Percentiles rank a stretch among this genome's conserved stretches.
These are phyloP conservation scores for Oryctolagus cuniculus DNA, from an alignment of 2,113 vertebrate genomes.

Conservation along the genomic window DNA sequence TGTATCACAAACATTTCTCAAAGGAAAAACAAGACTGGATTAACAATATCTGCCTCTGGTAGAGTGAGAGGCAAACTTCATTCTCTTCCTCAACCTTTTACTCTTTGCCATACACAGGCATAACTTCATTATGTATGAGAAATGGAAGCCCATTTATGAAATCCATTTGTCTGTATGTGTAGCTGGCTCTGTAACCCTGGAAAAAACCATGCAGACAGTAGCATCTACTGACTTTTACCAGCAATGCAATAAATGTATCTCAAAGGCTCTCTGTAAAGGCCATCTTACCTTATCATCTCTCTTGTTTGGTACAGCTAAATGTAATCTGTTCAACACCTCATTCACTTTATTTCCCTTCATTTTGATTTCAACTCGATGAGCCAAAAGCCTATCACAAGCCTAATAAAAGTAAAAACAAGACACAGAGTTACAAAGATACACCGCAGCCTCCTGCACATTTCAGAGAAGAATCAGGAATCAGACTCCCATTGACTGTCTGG, in stretches of 20 bases:
- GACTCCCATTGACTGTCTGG: not conserved
- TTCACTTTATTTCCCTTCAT: slow-evolving; percentile 99
- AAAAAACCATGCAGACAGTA: not conserved
- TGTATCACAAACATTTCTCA: not conserved
- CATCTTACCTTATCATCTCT: slow-evolving; percentile 94
- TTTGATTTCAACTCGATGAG: slow-evolving; percentile 95
- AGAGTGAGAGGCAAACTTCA: not conserved
- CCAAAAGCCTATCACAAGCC: slow-evolving; percentile 93
- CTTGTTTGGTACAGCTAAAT: slow-evolving; percentile 94
- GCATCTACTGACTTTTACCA: not conserved
- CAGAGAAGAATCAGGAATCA: not conserved
- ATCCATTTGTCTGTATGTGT: not conserved
- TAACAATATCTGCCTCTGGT: not conserved
- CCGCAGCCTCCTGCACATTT: not conserved
- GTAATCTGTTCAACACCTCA: slow-evolving; percentile 96
- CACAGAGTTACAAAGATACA: not conserved
- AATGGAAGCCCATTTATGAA: not conserved
- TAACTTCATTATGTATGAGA: not conserved
- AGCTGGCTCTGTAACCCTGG: no score
- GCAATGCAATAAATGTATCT: no score
- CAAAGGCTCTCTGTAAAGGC: not conserved
- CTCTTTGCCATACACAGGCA: fast-evolving
- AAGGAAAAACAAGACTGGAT: not conserved
- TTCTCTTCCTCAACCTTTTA: not conserved
- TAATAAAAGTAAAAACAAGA: slow-evolving; percentile 62